Evolutionary conservation across 2,797 vertebrate genomes (phyloP).

Genomic region (Accipiter badius): DNA sequence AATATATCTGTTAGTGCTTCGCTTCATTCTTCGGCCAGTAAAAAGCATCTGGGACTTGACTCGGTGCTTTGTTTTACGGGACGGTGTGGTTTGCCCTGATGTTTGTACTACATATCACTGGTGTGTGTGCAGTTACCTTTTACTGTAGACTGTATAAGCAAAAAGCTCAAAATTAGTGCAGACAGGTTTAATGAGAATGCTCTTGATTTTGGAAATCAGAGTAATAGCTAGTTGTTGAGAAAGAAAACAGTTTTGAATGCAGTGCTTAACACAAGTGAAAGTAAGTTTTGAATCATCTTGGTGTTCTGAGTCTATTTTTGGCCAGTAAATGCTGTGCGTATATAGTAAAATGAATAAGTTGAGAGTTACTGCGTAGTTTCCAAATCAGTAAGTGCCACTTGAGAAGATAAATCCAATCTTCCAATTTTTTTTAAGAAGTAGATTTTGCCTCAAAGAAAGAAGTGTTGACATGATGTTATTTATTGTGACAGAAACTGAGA

Average conservation of each 20-base stretch:
- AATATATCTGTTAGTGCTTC: neutral
- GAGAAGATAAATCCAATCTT: neutral
- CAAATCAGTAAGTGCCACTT: neutral
- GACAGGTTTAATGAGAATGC: neutral
- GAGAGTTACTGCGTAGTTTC: neutral
- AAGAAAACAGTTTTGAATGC: neutral
- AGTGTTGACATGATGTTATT: neutral
- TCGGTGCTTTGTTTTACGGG: neutral
- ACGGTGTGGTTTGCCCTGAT: neutral
- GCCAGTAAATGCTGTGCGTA: neutral
- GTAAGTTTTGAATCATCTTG: neutral
- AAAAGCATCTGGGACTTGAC: neutral
- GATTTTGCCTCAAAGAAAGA: neutral
- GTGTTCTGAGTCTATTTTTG: neutral
- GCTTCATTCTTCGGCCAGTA: neutral
- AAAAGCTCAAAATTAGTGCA: neutral
- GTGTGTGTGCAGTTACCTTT: neutral
- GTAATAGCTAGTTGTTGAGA: neutral
- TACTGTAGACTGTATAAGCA: fast-evolving
- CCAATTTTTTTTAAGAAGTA: neutral
- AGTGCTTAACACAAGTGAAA: neutral
- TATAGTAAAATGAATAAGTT: neutral
- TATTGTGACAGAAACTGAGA: neutral
- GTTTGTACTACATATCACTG: neutral
- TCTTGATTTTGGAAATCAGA: neutral